These are phyloP conservation scores for Iphiclides podalirius DNA, from an alignment of 2,888 invertebrate species.

Conservation along the genomic window DNA sequence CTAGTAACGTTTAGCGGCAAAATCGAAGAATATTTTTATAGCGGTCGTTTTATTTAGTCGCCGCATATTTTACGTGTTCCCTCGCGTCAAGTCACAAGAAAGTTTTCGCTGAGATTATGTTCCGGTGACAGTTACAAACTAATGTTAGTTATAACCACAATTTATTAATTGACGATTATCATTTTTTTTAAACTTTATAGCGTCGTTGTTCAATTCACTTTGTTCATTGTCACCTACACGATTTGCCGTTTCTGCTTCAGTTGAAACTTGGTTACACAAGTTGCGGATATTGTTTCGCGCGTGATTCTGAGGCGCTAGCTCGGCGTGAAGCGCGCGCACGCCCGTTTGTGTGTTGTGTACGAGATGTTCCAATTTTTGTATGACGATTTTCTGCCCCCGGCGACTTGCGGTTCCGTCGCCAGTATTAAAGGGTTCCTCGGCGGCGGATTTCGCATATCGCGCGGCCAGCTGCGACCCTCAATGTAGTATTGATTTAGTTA, in stretches of 20 bases:
- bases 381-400: conserved; percentile 3
- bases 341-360: conserved; percentile 42
- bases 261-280: background rate
- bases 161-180: too few species aligned
- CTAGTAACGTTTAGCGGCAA: too few species aligned
- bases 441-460: background rate
- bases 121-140: too few species aligned
- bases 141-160: too few species aligned
- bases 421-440: background rate
- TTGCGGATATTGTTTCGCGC: background rate
- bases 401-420: background rate
- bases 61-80: too few species aligned
- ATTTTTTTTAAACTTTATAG: too few species aligned
- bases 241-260: too few species aligned
- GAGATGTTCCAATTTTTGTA: conserved; percentile 54
- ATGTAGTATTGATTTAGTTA: conserved; percentile 49
- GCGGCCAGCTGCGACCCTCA: conserved; percentile 43
- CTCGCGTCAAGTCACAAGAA: too few species aligned
- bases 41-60: conserved; percentile 13
- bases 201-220: too few species aligned
- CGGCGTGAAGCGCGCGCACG: conserved; percentile 33
- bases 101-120: too few species aligned
- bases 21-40: conserved; percentile 16
- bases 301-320: conserved; percentile 23
- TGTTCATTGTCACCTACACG: too few species aligned